Percentiles rank a stretch among this genome's conserved stretches.
Conservation (phyloP, 2,797 vertebrate genomes). For the Ataeniobius toweri region DNA sequence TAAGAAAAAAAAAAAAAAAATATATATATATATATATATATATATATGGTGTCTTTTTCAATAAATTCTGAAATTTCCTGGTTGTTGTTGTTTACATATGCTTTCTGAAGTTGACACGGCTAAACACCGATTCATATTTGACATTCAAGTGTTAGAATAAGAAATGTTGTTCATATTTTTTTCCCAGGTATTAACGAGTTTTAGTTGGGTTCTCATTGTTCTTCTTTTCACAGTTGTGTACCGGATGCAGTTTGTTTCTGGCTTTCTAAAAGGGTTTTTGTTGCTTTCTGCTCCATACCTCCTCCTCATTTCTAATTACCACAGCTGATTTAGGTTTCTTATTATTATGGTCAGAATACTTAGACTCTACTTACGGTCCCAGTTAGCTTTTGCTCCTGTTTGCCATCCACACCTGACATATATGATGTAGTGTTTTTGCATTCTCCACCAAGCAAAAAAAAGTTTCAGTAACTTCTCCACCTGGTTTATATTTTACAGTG, state of each 20-base stretch:
- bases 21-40: neutral
- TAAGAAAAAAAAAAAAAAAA: conserved; percentile 11
- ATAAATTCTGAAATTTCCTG: conserved; percentile 3
- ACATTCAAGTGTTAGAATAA: conserved; percentile 12
- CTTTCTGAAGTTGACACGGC: neutral
- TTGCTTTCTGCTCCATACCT: neutral
- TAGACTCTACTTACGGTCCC: neutral
- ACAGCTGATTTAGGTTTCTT: conserved; percentile 2
- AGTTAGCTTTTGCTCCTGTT: neutral
- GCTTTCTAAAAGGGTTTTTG: neutral
- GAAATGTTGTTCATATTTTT: neutral
- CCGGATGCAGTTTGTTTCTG: neutral
- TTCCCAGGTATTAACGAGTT: neutral
- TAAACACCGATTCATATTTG: too few relatives aligned
- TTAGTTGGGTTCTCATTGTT: neutral
- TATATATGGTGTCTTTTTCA: conserved; percentile 8
- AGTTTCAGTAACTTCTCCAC: neutral
- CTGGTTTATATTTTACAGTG: neutral
- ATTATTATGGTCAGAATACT: neutral
- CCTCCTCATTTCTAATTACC: neutral
- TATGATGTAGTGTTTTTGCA: neutral
- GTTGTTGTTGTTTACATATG: neutral
- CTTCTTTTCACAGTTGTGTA: neutral
- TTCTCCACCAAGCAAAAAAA: neutral
- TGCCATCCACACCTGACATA: neutral